Conservation (phyloP, 2,113 vertebrate species). For the Phoenicopterus ruber region DNA sequence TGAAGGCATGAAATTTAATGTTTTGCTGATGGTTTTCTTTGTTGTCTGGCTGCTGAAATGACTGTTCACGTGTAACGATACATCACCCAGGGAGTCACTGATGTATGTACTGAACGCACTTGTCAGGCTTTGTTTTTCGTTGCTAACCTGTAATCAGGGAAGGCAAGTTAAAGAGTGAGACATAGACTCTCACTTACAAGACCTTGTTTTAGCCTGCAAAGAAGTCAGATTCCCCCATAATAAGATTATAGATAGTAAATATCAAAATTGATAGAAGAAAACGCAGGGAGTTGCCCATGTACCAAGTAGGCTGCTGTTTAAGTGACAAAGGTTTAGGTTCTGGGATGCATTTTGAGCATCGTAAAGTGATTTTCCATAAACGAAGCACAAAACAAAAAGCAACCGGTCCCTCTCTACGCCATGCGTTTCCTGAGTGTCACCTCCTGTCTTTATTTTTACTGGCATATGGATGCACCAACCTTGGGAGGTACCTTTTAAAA, state of each 20-base stretch:
- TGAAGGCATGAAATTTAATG: not conserved
- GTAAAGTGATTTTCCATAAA: not conserved
- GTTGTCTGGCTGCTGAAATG: not conserved
- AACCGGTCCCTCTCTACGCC: not conserved
- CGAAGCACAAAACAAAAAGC: not conserved
- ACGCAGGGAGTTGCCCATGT: rapidly evolving
- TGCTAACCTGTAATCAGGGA: not conserved
- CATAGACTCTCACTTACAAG: not conserved
- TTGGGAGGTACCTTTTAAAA: not conserved
- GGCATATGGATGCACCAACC: not conserved
- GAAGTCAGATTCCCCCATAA: not conserved
- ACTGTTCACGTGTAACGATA: not conserved
- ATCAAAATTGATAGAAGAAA: not conserved
- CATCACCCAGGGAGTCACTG: not conserved
- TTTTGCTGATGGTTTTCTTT: not conserved
- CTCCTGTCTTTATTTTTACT: not conserved
- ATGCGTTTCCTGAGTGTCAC: rapidly evolving
- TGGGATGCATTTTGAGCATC: not conserved
- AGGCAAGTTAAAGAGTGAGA: not conserved
- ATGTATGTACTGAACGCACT: too few species aligned
- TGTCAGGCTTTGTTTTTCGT: not conserved
- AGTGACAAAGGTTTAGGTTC: not conserved
- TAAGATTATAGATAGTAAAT: not conserved
- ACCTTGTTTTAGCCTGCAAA: not conserved
- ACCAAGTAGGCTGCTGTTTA: not conserved